Conservation (phyloP, 2,797 vertebrate genomes). For the Rachycentron canadum region DNA sequence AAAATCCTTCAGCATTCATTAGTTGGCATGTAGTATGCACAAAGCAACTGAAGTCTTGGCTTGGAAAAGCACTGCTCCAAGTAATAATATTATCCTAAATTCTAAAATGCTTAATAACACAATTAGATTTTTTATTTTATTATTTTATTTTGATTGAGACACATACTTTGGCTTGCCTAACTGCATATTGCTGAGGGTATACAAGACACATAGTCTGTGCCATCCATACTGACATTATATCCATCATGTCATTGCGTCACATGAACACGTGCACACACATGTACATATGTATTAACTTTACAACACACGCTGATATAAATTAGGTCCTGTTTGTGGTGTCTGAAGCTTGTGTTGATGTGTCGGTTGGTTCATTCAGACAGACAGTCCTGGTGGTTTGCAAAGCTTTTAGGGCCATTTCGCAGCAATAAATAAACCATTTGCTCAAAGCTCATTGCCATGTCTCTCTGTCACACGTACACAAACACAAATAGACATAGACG, state of each 20-base stretch:
- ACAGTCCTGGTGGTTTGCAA: conserved; percentile 13
- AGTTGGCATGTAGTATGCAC: neutral
- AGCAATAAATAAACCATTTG: conserved; percentile 36
- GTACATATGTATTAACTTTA: neutral
- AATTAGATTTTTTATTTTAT: no score
- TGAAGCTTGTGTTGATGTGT: conserved; percentile 19
- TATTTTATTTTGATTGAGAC: neutral
- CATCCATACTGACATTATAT: neutral
- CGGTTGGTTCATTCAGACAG: conserved; percentile 23
- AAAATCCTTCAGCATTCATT: conserved; percentile 22
- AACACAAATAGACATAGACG: conserved; percentile 10
- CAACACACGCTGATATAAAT: neutral
- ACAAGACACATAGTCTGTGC: neutral
- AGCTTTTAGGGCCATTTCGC: conserved; percentile 24
- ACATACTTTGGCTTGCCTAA: neutral
- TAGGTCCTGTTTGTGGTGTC: neutral
- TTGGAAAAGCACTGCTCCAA: neutral
- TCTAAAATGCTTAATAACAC: no score
- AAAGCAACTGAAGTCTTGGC: neutral
- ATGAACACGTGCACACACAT: neutral
- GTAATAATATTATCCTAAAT: no score
- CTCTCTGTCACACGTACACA: conserved; percentile 9
- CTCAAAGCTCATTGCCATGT: conserved; percentile 29
- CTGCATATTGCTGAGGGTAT: neutral
- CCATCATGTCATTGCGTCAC: no score